Percentiles rank a stretch among this genome's conserved stretches.
These are phyloP conservation scores for Cromileptes altivelis DNA, from an alignment of 2,113 vertebrate genomes.

Conservation along the genomic window DNA sequence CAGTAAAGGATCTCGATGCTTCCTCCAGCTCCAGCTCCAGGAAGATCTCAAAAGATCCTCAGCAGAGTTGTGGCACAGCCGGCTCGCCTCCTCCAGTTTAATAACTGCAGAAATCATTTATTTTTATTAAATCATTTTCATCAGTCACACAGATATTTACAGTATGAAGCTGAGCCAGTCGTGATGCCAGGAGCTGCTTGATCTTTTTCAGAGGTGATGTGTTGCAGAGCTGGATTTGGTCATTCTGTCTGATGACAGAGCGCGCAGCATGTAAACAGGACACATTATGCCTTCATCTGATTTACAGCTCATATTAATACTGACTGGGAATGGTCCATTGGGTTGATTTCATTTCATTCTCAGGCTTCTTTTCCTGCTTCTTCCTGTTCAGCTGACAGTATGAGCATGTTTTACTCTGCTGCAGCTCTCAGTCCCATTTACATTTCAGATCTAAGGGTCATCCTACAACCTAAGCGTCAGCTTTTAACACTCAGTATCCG, in stretches of 20 bases:
- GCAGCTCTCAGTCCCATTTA: neutral
- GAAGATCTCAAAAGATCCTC: neutral
- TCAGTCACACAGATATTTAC: neutral
- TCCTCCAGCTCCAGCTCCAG: neutral
- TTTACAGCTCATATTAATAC: constrained; percentile 43
- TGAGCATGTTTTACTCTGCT: neutral
- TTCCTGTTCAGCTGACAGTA: neutral
- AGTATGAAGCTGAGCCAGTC: neutral
- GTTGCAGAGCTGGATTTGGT: constrained; percentile 11
- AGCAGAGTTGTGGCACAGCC: neutral
- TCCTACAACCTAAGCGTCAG: neutral
- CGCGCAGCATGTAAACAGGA: constrained; percentile 54
- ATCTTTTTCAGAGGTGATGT: neutral
- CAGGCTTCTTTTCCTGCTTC: neutral
- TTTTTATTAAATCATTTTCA: neutral
- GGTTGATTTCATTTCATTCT: constrained; percentile 32
- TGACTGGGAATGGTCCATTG: constrained; percentile 24
- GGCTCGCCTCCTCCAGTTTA: neutral
- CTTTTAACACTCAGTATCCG: neutral
- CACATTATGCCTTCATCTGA: constrained; percentile 57
- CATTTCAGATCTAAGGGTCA: neutral
- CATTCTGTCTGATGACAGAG: constrained; percentile 23
- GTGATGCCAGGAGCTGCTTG: neutral
- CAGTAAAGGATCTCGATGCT: too few relatives aligned
- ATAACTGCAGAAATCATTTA: neutral